phyloP scores from a whole-genome alignment of 2,888 invertebrate genomes.

The Caenorhabditis imperialis region DNA sequence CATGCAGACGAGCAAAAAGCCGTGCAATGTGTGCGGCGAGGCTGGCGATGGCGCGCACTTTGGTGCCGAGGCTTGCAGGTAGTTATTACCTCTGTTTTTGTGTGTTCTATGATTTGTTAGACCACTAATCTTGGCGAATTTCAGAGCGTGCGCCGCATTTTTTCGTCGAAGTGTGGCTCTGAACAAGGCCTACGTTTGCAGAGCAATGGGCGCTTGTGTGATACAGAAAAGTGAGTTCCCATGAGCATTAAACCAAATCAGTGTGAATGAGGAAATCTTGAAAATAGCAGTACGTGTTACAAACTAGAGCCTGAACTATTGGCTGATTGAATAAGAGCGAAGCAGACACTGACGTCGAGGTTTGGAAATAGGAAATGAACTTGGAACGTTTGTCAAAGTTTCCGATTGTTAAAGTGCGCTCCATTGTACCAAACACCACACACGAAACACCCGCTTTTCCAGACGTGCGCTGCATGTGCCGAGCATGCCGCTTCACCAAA shows the following conservation, averaged over 20 bases:
- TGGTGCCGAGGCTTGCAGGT: conserved; percentile 64
- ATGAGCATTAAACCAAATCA: not conserved
- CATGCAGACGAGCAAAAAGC: conserved; percentile 40
- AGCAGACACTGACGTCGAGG: no score
- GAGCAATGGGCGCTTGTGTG: conserved; percentile 64
- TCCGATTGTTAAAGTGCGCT: no score
- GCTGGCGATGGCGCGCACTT: conserved; percentile 64
- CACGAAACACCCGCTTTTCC: no score
- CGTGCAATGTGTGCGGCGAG: conserved; percentile 60
- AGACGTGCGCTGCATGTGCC: conserved; percentile 75
- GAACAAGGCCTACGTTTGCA: conserved; percentile 68
- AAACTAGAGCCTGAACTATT: no score
- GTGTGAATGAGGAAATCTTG: no score
- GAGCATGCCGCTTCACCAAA: conserved; percentile 71
- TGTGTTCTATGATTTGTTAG: not conserved
- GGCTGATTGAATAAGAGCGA: no score
- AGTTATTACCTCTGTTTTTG: not conserved
- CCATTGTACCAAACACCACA: no score
- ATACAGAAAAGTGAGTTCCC: conserved; percentile 66
- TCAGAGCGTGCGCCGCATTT: conserved; percentile 73
- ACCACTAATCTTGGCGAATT: not conserved
- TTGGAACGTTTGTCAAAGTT: no score
- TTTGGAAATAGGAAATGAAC: no score
- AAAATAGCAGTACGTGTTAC: no score
- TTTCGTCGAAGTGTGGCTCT: conserved; percentile 73